These are phyloP conservation scores for Oncopeltus fasciatus DNA, from an alignment of 1,140 invertebrate genomes.

Conservation along the genomic window DNA sequence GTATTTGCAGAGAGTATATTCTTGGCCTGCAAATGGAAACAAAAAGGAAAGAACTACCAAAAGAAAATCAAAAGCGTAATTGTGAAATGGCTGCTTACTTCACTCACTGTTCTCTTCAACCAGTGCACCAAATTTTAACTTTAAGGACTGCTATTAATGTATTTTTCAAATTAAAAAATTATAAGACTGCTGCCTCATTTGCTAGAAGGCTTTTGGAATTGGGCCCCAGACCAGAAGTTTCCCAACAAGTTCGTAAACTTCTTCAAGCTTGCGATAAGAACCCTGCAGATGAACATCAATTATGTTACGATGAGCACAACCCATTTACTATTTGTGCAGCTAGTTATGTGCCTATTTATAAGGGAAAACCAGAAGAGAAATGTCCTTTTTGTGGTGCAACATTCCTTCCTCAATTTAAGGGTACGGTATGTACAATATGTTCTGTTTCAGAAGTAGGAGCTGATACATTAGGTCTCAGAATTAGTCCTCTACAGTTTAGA, in stretches of 20 bases:
- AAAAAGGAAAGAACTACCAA: constrained; percentile 78
- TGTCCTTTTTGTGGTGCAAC: constrained; percentile 86
- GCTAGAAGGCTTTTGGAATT: constrained; percentile 83
- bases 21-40: constrained; percentile 88
- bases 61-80: constrained; percentile 80
- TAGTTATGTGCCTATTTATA: constrained; percentile 85
- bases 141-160: constrained; percentile 92
- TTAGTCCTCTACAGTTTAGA: constrained; percentile 22
- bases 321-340: constrained; percentile 89
- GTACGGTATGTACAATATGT: constrained; percentile 71
- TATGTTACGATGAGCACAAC: constrained; percentile 95
- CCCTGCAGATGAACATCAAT: constrained; percentile 70
- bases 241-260: constrained; percentile 86
- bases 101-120: constrained; percentile 91
- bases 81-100: constrained; percentile 99
- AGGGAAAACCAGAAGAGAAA: constrained; percentile 86
- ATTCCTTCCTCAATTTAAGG: constrained; percentile 78
- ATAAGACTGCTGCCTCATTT: constrained; percentile 86
- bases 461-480: constrained; percentile 61
- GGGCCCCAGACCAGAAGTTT: constrained; percentile 85
- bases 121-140: constrained; percentile 90
- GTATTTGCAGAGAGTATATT: constrained; percentile 91
- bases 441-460: constrained; percentile 82
- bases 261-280: constrained; percentile 88
- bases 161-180: constrained; percentile 96